Evolutionary conservation across 2,113 vertebrate species (phyloP).

Genomic region (Heloderma charlesbogerti): DNA sequence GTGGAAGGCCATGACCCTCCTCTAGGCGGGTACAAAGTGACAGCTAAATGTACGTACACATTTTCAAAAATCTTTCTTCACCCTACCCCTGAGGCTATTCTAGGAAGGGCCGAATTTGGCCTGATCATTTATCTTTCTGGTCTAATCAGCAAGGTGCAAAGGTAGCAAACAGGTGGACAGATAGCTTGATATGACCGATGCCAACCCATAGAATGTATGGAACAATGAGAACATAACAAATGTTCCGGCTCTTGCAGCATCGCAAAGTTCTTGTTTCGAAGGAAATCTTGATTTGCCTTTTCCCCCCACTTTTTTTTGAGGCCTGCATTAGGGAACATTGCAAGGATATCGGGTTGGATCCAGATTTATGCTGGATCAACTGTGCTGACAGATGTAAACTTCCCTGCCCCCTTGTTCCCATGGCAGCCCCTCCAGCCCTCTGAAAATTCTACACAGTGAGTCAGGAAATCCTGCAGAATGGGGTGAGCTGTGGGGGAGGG

Average conservation of each 20-base stretch:
- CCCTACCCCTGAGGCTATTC: background rate
- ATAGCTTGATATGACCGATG: background rate
- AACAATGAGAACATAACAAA: accelerated
- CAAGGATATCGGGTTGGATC: background rate
- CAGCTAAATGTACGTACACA: conserved; percentile 84
- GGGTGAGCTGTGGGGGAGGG: background rate
- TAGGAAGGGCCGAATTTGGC: background rate
- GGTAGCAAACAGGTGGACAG: no score
- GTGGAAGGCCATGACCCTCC: conserved; percentile 85
- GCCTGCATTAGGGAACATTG: conserved; percentile 55
- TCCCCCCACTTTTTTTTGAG: no score
- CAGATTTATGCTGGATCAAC: no score
- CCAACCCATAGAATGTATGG: background rate
- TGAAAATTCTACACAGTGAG: no score
- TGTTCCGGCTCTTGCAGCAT: background rate
- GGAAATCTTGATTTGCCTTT: conserved; percentile 16
- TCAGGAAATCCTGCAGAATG: no score
- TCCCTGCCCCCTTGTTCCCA: no score
- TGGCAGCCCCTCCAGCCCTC: no score
- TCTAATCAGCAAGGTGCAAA: background rate
- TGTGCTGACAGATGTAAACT: no score
- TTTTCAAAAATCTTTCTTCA: background rate
- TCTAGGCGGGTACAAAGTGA: conserved; percentile 85
- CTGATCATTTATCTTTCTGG: background rate
- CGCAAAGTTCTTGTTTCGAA: conserved; percentile 19